Conservation (phyloP, 2,113 vertebrate genomes). For the Theristicus caerulescens region DNA sequence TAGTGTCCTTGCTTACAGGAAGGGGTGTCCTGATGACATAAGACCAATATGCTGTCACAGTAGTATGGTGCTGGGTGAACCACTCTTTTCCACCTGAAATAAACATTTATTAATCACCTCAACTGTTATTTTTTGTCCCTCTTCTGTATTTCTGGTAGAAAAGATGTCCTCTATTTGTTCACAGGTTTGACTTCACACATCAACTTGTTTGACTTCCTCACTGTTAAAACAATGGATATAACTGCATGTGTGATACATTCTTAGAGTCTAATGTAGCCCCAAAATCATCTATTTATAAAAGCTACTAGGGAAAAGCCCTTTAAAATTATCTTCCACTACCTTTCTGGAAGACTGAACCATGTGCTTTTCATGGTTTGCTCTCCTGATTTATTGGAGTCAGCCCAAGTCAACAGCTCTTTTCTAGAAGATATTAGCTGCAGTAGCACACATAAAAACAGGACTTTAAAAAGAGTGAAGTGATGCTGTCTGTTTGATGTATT, state of each 20-base stretch:
- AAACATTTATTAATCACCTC: background rate
- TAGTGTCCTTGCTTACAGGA: background rate
- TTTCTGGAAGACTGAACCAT: background rate
- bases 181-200: background rate
- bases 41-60: background rate
- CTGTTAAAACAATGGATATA: background rate
- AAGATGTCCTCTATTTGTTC: background rate
- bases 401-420: background rate
- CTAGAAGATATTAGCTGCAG: background rate
- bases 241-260: background rate
- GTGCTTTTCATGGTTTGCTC: background rate
- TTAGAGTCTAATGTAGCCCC: background rate
- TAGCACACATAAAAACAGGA: background rate
- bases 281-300: background rate
- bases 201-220: background rate
- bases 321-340: background rate
- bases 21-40: background rate
- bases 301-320: background rate
- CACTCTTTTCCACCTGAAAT: background rate
- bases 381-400: background rate
- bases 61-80: background rate
- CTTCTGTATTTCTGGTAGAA: background rate
- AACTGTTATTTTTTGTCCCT: background rate
- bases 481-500: background rate
- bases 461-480: background rate